Evolutionary conservation across 2,888 invertebrate genomes (phyloP).

Genomic region (Hirtodrosophila trivittata): DNA sequence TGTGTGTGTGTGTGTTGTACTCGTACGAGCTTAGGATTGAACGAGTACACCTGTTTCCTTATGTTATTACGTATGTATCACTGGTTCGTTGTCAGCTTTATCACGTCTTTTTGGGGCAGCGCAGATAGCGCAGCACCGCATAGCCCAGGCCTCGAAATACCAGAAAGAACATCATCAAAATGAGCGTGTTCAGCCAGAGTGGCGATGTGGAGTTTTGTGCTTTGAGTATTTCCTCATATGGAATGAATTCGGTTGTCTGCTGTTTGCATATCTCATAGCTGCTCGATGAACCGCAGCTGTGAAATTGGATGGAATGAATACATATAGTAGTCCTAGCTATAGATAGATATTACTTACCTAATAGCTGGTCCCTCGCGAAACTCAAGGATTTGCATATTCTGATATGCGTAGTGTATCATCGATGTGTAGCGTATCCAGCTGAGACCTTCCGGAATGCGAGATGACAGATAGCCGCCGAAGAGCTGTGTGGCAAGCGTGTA

Average conservation of each 20-base stretch:
- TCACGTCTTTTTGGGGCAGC: slow-evolving; percentile 86
- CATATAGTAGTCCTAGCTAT: no score
- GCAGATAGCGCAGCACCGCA: slow-evolving; percentile 88
- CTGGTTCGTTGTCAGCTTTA: slow-evolving; percentile 72
- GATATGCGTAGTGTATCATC: slow-evolving; percentile 91
- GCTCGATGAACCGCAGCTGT: slow-evolving; percentile 88
- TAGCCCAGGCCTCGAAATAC: slow-evolving; percentile 90
- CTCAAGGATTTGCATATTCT: slow-evolving; percentile 92
- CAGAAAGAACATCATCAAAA: slow-evolving; percentile 88
- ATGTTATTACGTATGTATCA: slow-evolving; percentile 67
- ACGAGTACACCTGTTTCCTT: slow-evolving; percentile 20
- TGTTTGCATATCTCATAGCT: slow-evolving; percentile 88
- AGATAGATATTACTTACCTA: slow-evolving; percentile 84
- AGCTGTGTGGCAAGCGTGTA: slow-evolving; percentile 91
- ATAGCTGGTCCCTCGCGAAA: slow-evolving; percentile 89
- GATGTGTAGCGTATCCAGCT: slow-evolving; percentile 90
- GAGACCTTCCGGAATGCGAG: slow-evolving; percentile 89
- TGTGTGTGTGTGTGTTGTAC: background rate
- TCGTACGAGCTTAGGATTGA: background rate
- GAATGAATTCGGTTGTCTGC: slow-evolving; percentile 85
- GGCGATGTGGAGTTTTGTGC: slow-evolving; percentile 87
- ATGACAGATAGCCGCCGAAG: slow-evolving; percentile 90
- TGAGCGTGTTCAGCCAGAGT: slow-evolving; percentile 90
- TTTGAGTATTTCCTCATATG: slow-evolving; percentile 87
- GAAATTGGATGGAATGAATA: slow-evolving; percentile 46